Base-by-base conservation (phyloP, 1,140 invertebrate genomes). In the Hyles vespertilio region DNA sequence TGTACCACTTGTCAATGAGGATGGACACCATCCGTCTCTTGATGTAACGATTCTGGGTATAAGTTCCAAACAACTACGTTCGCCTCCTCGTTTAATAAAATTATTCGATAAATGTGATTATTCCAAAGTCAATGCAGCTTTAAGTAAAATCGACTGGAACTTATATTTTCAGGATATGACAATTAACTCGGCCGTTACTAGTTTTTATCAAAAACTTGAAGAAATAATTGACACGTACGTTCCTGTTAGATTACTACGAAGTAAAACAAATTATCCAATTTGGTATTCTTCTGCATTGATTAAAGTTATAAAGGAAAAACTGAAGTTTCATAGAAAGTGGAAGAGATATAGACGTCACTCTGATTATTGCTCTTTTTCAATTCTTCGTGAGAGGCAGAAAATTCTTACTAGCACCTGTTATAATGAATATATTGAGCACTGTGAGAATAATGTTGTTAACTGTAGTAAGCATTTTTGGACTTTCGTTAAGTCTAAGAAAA, bases 261-360 rank as follows among this genome's bases (percentile, higher is more conserved):
- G 47, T 22, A 51, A 52, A 32, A 50, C 52, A 22, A 32, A 32
- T 3, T 65, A 59, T 52, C 68, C 68, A 8, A 6, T 54, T 3
- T 70, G 64, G 68, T 66, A 59, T 55, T 59, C 58, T 22, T 40
- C 44, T 43, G 22, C 46, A 2, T 51, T 70, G 22, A 61, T 36
- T 46, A 70, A 70, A 62, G 49, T 66, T 11, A 63, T 61, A 10
- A 61, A 60, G 32, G 58, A 65, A 49, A 70, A 66, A 59, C 40
- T 66, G 43, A 70, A 63, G 54, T 65, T 52, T n/a, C 64, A 70
- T 45, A 59, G 46, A 44, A 63, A 61, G 59, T 70, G 68, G 68
- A 70, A 70, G 57, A 52, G 53, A 7, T 70, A 66, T 56, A 47
- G 47, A 3, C 54, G 63, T 22, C 8, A 51, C 6, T 48, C 44